Percentiles rank a stretch among this genome's conserved stretches.
Conservation (phyloP, 2,888 invertebrate genomes). For the Eupithecia inturbata region DNA sequence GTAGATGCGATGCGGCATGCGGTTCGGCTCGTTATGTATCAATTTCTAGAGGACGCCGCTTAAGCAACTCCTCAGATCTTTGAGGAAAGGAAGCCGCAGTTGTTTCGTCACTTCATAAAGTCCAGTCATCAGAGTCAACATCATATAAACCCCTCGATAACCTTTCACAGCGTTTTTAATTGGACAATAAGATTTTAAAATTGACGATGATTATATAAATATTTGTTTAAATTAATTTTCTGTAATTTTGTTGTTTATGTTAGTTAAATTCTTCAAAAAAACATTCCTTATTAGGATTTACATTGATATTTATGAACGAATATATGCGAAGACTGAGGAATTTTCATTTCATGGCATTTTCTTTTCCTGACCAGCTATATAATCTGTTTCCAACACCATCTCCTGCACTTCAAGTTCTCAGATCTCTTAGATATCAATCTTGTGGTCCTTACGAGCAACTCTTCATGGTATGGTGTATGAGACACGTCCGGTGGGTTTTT, state of each 20-base stretch:
- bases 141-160: background rate
- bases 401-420: slow-evolving; percentile 14
- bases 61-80: slow-evolving; percentile 20
- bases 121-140: background rate
- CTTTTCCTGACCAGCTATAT: background rate
- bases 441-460: slow-evolving; percentile 23
- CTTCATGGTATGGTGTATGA: slow-evolving; percentile 24
- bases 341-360: background rate
- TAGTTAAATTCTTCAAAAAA: background rate
- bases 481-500: slow-evolving; percentile 35
- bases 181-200: background rate
- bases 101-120: background rate
- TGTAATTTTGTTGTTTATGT: background rate
- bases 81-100: background rate
- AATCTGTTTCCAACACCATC: background rate
- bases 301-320: background rate
- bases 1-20: slow-evolving; percentile 29
- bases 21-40: slow-evolving; percentile 54
- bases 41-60: slow-evolving; percentile 40
- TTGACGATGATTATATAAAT: background rate
- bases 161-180: background rate
- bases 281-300: background rate
- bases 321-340: background rate
- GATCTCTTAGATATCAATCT: slow-evolving; percentile 24
- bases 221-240: background rate